Conservation (phyloP, 1,140 invertebrate species). For the Anastatus disparis region DNA sequence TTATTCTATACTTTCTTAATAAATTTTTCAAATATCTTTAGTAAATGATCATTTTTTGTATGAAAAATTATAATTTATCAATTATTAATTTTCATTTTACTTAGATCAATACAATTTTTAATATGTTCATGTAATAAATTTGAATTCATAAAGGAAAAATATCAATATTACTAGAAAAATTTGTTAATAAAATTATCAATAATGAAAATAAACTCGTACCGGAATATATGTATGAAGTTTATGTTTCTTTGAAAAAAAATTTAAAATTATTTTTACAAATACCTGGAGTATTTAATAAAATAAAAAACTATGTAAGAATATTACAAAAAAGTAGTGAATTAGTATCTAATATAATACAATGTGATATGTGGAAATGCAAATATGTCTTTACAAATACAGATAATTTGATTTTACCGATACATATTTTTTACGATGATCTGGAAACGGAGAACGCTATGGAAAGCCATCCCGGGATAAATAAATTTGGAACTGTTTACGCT, state of each 20-base stretch:
- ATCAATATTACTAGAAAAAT: no score
- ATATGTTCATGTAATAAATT: no score
- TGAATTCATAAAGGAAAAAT: no score
- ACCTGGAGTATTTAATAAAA: not conserved
- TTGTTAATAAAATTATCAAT: not conserved
- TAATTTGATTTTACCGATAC: not conserved
- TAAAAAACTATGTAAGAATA: not conserved
- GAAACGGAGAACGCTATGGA: not conserved
- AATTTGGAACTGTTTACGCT: not conserved
- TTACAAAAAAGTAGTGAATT: not conserved
- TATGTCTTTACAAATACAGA: not conserved
- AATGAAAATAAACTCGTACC: not conserved
- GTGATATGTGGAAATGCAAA: not conserved
- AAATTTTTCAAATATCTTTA: no score
- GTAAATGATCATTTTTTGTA: no score
- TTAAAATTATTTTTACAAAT: slow-evolving; percentile 9
- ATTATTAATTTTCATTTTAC: no score
- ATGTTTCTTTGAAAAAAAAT: not conserved
- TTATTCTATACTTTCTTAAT: no score
- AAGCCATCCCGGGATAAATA: not conserved
- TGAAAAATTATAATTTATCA: no score
- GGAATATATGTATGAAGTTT: not conserved
- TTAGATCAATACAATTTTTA: no score
- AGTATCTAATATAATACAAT: not conserved
- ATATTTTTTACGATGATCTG: not conserved